Evolutionary conservation across 2,797 vertebrate species (phyloP), one percentile per base, ranked within the genome.

Genomic region (Momotus momota): DNA sequence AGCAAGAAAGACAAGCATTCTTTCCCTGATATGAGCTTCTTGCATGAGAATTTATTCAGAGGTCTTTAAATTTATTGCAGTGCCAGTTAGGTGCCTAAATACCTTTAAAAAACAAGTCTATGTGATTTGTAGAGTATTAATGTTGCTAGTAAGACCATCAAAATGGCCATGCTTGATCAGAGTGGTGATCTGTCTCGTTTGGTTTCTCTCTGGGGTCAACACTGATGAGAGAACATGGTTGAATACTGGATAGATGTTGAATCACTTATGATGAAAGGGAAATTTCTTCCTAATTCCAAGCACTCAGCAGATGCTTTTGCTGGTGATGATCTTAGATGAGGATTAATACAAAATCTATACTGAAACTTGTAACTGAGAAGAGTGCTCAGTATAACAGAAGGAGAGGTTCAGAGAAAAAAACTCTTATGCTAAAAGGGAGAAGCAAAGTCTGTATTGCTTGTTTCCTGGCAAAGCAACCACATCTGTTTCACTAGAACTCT

Each of bases 1-100:
- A 88, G 74, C 35, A 64, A 95, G 73, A 91, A 95, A 67, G 82
- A 90, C 85, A 91, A 73, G 84, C 48, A 46, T 94, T 94, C 61
- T 95, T 95, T 62, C 33, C 33, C 26, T 88, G 52, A 70, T 60
- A 79, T 6, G 19, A 84, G 5, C 73, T 90, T 86, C 71, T 94
- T 73, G 33, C 57, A 51, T 66, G 57, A 92, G 43, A 77, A 82
- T 85, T 77, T 80, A 55, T 77, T 92, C 55, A 45, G 70, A 82
- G 18, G 57, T 21, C 16, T 94, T 93, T 71, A 85, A 25, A 64
- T 81, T 58, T 80, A 49, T 94, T 52, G 31, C 74, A 67, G 35
- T 45, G 11, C 51, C 80, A 80, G 40, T 87, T 77, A 57, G 71
- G 61, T 71, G 31, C 26, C 81, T 84, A 92, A 84, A 73, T 49